These are phyloP conservation scores for Scomberomorus guttatus DNA, from an alignment of 2,797 vertebrate species.

Conservation along the genomic window DNA sequence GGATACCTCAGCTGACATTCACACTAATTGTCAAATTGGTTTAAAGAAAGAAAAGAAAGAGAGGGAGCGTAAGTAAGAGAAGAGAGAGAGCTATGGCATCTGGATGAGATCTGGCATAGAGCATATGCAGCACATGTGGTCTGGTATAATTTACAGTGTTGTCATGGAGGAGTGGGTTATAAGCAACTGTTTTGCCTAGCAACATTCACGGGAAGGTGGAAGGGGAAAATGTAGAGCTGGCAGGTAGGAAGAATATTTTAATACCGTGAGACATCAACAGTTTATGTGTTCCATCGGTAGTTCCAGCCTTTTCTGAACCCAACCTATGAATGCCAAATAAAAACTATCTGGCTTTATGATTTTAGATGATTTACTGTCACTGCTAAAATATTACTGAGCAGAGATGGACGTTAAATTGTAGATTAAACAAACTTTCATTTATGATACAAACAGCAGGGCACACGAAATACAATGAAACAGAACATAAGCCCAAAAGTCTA, in stretches of 20 bases:
- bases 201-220: slow-evolving; percentile 80
- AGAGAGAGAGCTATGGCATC: slow-evolving; percentile 67
- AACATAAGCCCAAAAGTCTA: not conserved
- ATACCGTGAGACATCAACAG: slow-evolving; percentile 82
- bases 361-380: slow-evolving; percentile 60
- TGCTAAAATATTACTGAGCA: slow-evolving; percentile 42
- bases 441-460: slow-evolving; percentile 3
- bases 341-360: slow-evolving; percentile 74
- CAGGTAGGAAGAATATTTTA: slow-evolving; percentile 79
- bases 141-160: slow-evolving; percentile 83
- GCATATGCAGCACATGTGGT: slow-evolving; percentile 78
- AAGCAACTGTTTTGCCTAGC: slow-evolving; percentile 82
- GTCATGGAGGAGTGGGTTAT: slow-evolving; percentile 77
- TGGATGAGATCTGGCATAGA: slow-evolving; percentile 75
- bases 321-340: slow-evolving; percentile 65
- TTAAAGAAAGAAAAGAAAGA: slow-evolving; percentile 42
- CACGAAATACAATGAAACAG: not conserved
- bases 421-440: slow-evolving; percentile 25
- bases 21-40: slow-evolving; percentile 32
- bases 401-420: slow-evolving; percentile 31
- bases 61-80: slow-evolving; percentile 25
- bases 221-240: slow-evolving; percentile 79
- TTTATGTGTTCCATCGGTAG: slow-evolving; percentile 79
- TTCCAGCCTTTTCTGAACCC: slow-evolving; percentile 75
- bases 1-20: slow-evolving; percentile 45